Base-by-base conservation (phyloP, 92 coral and sea anemone genomes). In the Muricea muricata region DNA sequence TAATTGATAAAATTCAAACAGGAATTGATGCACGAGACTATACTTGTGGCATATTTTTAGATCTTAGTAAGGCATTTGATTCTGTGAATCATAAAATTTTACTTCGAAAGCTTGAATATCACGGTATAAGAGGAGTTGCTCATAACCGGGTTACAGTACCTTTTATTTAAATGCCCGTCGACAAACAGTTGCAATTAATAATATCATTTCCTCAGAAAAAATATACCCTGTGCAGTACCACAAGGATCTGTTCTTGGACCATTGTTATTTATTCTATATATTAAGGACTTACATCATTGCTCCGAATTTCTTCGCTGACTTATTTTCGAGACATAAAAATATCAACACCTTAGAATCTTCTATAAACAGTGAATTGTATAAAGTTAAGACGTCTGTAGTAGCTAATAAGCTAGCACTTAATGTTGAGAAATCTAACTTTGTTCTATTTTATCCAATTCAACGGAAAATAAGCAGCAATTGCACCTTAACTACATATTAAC, bases 391-490 rank as follows among this genome's bases (percentile, higher is more conserved):
- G 35, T 67, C 45, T 42, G 6, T 67, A 1, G 30, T 42, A 8
- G 74, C 41, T 5, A 67, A 67, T 67, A 67, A 25, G 41, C 9
- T n/a, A 42, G 4, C 56, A 48, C 56, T 48, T 18, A 48, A 48
- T 48, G 56, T 48, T 18, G 21, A 40, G 25, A 75, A 45, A 76
- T 76, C 67, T 3, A 76, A 76, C 54, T 76, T 76, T 76, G 67
- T 76, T 10, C 34, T 76, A 7, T 76, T 76, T 76, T 69, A 76
- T 76, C 81, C 28, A 13, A 68, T 21, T 34, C 31, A 78, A 78
- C 46, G 68, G 48, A 78, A 23, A 55, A 31, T 30, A 78, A 33
- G 50, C n/a, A 60, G 23, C 7, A 57, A 78, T 13, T 31, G 55
- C 57, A 48, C 1, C 20, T 48, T 78, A 57, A 12, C 33, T 10